These are phyloP conservation scores for Catostomus latipinnis DNA, from an alignment of 2,797 vertebrate species.

Conservation along the genomic window DNA sequence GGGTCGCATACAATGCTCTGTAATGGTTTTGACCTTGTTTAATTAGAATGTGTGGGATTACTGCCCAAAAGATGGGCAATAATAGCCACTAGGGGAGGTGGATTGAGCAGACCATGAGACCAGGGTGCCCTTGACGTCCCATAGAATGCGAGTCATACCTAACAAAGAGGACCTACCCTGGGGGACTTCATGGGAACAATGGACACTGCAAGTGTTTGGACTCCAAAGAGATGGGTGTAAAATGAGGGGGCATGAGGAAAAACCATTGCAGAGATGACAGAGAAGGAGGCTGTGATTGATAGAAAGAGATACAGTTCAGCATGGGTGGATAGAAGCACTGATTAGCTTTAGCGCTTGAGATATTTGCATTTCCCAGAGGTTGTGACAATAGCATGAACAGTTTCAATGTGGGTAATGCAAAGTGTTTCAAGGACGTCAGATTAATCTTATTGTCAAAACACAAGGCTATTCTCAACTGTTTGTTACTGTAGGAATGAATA, in stretches of 20 bases:
- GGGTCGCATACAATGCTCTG: constrained; percentile 12
- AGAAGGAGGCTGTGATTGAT: constrained; percentile 9
- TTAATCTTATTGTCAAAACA: constrained; percentile 5
- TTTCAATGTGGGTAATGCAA: constrained; percentile 10
- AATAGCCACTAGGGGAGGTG: constrained; percentile 20
- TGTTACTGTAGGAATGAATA: no score
- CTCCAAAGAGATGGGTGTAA: constrained; percentile 26
- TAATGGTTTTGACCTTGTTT: constrained; percentile 49
- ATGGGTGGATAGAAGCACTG: constrained; percentile 26
- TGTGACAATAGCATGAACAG: constrained; percentile 7
- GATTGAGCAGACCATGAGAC: background rate
- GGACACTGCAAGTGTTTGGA: constrained; percentile 20
- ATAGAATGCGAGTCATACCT: constrained; percentile 33
- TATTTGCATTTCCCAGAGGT: constrained; percentile 44
- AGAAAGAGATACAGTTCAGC: constrained; percentile 20
- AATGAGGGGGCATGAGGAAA: constrained; percentile 21
- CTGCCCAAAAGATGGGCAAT: constrained; percentile 30
- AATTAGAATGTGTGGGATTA: constrained; percentile 54
- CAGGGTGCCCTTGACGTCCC: constrained; percentile 41
- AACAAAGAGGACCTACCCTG: constrained; percentile 35
- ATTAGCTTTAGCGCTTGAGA: constrained; percentile 25
- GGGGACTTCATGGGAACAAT: constrained; percentile 41
- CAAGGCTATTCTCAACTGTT: no score
- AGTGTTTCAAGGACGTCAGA: constrained; percentile 31
- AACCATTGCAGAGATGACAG: constrained; percentile 29